phyloP scores from a whole-genome alignment of 2,888 invertebrate species.

The Pristionchus maxplancki region DNA sequence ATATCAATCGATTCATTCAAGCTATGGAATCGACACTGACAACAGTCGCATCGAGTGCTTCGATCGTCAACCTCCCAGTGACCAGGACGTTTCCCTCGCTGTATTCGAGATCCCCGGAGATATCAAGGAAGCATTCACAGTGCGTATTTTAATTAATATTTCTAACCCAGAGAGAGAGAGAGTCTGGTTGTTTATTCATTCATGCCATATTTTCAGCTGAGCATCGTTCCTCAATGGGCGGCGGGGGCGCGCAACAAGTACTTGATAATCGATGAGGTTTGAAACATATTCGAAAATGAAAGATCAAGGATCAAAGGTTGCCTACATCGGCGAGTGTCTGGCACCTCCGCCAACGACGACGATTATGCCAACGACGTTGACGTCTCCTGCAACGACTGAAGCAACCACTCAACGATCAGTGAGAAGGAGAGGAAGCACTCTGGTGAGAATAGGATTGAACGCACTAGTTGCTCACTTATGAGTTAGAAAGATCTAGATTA shows the following conservation, averaged over 20 bases:
- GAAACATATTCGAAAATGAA: neutral
- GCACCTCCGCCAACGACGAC: conserved; percentile 27
- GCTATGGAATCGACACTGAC: conserved; percentile 57
- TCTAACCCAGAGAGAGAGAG: too few relatives aligned
- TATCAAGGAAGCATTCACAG: conserved; percentile 73
- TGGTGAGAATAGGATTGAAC: neutral
- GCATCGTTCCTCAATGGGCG: conserved; percentile 87
- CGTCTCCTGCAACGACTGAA: conserved; percentile 52
- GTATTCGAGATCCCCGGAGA: conserved; percentile 68
- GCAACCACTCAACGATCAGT: conserved; percentile 3
- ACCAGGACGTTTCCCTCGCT: conserved; percentile 64
- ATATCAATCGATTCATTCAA: conserved; percentile 13
- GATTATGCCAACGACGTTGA: conserved; percentile 42
- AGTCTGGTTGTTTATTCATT: neutral
- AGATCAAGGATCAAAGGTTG: conserved; percentile 58
- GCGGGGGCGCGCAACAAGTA: conserved; percentile 66
- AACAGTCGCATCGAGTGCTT: conserved; percentile 61
- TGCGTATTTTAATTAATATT: conserved; percentile 53
- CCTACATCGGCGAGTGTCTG: conserved; percentile 74
- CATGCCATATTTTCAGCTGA: conserved; percentile 84
- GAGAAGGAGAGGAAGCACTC: conserved; percentile 40
- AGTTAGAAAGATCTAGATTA: too few relatives aligned
- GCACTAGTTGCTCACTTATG: too few relatives aligned
- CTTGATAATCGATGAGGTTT: conserved; percentile 71
- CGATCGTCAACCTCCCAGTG: conserved; percentile 53